phyloP scores from a whole-genome alignment of 2,888 invertebrate genomes.

The Melinaea menophilus region DNA sequence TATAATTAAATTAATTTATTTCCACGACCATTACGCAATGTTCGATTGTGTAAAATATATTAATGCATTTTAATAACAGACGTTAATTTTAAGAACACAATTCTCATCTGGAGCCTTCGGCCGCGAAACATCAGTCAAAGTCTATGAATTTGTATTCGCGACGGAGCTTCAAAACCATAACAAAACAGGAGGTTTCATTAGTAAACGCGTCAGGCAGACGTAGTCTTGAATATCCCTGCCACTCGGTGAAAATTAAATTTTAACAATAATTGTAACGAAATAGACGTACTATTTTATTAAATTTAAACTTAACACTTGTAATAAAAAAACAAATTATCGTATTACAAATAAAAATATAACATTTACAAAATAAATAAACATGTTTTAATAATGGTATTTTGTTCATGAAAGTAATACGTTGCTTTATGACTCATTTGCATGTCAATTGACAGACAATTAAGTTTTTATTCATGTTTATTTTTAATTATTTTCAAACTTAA shows the following conservation, averaged over 20 bases:
- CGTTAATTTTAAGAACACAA: background rate
- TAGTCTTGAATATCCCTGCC: conserved; percentile 19
- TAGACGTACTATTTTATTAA: background rate
- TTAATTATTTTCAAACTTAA: no score
- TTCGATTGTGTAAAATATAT: background rate
- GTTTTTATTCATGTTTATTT: no score
- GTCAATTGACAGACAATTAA: no score
- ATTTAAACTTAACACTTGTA: no score
- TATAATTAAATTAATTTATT: background rate
- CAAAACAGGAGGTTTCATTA: conserved; percentile 34
- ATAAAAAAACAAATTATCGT: no score
- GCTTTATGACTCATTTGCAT: no score
- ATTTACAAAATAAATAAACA: no score
- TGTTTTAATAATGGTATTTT: no score
- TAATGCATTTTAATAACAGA: background rate
- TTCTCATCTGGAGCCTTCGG: conserved; percentile 15
- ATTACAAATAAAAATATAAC: no score
- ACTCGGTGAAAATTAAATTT: conserved; percentile 23
- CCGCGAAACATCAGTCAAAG: conserved; percentile 39
- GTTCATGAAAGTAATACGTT: no score
- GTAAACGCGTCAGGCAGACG: conserved; percentile 29
- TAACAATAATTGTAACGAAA: conserved; percentile 33
- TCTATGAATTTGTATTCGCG: conserved; percentile 35
- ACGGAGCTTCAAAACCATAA: conserved; percentile 25
- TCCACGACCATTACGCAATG: background rate